Base-by-base conservation (phyloP, 2,888 invertebrate genomes). In the Macrophya alboannulata region DNA sequence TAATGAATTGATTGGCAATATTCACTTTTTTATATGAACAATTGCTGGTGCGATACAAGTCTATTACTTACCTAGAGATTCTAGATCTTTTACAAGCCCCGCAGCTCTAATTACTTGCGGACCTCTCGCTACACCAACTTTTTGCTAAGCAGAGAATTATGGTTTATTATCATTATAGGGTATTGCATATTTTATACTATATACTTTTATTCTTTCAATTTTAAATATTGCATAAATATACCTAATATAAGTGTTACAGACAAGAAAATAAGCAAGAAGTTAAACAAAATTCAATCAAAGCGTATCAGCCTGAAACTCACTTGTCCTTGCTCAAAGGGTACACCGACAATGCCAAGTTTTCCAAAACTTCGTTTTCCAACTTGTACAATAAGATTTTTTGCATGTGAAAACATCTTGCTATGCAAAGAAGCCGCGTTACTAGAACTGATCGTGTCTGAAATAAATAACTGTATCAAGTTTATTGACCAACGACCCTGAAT, bases 311-410 rank as follows among this genome's bases (percentile, higher is more conserved):
- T 65, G n/a, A 40, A 51, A 87, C 87, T 89, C 91, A 94, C 94
- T 93, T 97, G 97, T 0, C 97, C 97, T 91, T 97, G 97, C 88
- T 96, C 96, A 91, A 97, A 97, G 6, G 97, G 97, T 55, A 97
- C 97, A n/a, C 97, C 97, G 85, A 97, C 94, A 89, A 97, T 95
- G 65, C 97, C 97, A 76, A 97, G 95, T 94, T 94, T 95, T 21
- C 89, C 88, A 84, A 91, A 92, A 88, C 87, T 87, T 25, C 92
- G 90, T 68, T 88, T 84, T 40, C 90, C 90, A 65, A 89, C 40
- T 85, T 87, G 89, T 25, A 43, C 76, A 59, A 89, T 37, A 5
- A 88, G 40, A 77, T 51, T 85, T 15, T 89, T 89, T 84, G 88
- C 85, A 86, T 87, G 89, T 37, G 87, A 88, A 48, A 92, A 89